phyloP scores from a whole-genome alignment of 1,140 invertebrate genomes.

The Rhopalosiphum maidis region DNA sequence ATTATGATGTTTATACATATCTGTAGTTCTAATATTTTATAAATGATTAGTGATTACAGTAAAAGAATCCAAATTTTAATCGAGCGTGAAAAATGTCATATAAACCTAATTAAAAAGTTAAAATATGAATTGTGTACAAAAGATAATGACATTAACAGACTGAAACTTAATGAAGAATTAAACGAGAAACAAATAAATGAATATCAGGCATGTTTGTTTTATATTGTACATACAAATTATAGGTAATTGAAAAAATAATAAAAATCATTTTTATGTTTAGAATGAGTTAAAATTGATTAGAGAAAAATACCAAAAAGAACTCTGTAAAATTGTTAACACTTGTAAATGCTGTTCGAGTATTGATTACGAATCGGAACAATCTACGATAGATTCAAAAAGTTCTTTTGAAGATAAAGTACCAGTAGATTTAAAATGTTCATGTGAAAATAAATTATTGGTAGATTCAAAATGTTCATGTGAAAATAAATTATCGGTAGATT shows the following conservation, averaged over 20 bases:
- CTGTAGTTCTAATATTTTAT: background rate
- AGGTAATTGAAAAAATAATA: background rate
- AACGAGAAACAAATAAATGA: background rate
- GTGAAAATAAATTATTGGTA: background rate
- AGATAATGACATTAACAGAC: background rate
- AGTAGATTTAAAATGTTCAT: background rate
- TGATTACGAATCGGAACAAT: background rate
- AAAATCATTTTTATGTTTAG: background rate
- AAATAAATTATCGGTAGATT: background rate
- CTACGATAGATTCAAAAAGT: background rate
- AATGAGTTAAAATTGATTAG: background rate
- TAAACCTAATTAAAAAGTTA: background rate
- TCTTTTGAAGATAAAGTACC: too few relatives aligned
- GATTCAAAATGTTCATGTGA: background rate
- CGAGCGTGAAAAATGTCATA: background rate
- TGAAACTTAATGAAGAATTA: background rate
- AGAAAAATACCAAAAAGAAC: background rate
- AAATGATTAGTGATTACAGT: background rate
- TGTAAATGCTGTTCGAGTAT: background rate
- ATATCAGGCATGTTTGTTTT: background rate
- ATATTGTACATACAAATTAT: background rate
- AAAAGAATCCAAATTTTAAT: background rate
- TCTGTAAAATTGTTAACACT: too few relatives aligned
- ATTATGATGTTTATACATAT: background rate
- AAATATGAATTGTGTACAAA: background rate